A percentile compares a stretch with the other conserved stretches of the same genome.
Evolutionary conservation across 2,797 vertebrate species (phyloP).

Genomic region (Enteromius viviparus): DNA sequence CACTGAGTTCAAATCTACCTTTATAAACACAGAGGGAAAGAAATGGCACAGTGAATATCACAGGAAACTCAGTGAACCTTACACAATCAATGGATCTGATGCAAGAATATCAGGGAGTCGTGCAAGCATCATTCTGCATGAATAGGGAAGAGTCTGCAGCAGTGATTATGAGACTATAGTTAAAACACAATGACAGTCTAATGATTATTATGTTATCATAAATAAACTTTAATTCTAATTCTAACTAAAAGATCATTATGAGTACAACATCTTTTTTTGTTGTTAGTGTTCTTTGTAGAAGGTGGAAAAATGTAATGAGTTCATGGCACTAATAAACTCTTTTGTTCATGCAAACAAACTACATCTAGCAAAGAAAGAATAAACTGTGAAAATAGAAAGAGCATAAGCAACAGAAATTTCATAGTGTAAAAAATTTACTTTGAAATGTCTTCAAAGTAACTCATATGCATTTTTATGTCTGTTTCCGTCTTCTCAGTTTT

Average conservation of each 20-base stretch:
- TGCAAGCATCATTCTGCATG: constrained; percentile 37
- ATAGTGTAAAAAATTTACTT: background rate
- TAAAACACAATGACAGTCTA: background rate
- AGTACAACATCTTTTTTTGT: too few relatives aligned
- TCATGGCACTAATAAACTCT: background rate
- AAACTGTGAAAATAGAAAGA: background rate
- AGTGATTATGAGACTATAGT: background rate
- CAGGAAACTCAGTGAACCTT: constrained; percentile 28
- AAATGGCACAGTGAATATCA: background rate
- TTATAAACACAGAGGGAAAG: background rate
- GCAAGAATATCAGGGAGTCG: constrained; percentile 28
- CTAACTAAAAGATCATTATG: background rate
- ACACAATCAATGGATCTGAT: constrained; percentile 38
- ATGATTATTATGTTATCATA: constrained; percentile 10
- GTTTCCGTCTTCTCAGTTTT: constrained; percentile 43
- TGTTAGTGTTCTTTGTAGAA: background rate
- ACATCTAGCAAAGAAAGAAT: background rate
- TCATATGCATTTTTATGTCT: background rate
- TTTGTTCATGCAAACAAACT: background rate
- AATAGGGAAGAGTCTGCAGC: constrained; percentile 1
- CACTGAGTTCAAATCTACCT: background rate
- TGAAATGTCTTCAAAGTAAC: background rate
- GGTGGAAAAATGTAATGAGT: background rate
- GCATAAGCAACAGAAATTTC: background rate
- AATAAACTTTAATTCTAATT: background rate